A percentile compares a stretch with the other conserved stretches of the same genome.
Conservation (phyloP, 2,113 vertebrate species). For the Coptodon bakossiorum region DNA sequence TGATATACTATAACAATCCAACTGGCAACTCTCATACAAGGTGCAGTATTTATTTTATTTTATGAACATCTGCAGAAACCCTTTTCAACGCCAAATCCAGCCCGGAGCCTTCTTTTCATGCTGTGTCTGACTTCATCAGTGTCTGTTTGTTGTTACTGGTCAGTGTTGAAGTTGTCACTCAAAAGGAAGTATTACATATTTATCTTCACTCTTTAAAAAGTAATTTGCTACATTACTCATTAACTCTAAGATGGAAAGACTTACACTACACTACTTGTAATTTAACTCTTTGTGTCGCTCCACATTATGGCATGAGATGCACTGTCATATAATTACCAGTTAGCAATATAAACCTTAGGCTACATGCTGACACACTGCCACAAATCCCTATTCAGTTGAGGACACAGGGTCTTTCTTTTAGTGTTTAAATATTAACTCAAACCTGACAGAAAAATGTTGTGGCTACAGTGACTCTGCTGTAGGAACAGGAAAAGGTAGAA, state of each 20-base stretch:
- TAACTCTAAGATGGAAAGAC: neutral
- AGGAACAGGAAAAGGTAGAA: neutral
- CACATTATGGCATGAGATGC: neutral
- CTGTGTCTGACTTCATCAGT: neutral
- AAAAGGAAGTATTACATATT: neutral
- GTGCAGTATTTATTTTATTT: neutral
- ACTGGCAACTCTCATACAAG: neutral
- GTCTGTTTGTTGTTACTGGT: neutral
- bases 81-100: neutral
- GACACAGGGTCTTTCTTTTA: neutral
- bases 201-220: neutral
- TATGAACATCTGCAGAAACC: neutral
- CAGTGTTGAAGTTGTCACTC: neutral
- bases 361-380: neutral
- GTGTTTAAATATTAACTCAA: neutral
- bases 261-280: neutral
- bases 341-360: neutral
- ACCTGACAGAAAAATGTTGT: neutral
- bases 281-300: accelerated
- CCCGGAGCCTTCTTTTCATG: neutral
- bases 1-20: neutral
- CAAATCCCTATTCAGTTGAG: neutral
- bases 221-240: neutral
- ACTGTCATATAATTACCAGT: neutral
- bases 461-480: neutral